Evolutionary conservation across 2,113 vertebrate genomes (phyloP).

Genomic region (Seriola rivoliana): DNA sequence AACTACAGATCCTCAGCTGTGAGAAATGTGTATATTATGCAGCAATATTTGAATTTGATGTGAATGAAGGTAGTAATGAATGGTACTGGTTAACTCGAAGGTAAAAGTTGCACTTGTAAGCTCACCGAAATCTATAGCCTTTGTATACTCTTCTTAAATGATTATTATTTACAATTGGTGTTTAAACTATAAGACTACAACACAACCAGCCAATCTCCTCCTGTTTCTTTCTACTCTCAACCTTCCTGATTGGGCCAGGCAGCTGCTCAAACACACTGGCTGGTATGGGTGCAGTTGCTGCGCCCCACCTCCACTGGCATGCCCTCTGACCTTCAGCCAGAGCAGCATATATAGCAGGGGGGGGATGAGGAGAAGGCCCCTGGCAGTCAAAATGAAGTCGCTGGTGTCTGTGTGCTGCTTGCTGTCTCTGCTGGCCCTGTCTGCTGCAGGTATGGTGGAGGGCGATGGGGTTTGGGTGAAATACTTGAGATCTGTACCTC

Average conservation of each 20-base stretch:
- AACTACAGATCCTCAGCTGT: background rate
- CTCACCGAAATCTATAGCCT: background rate
- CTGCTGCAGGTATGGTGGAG: slow-evolving; percentile 75
- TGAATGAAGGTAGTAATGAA: background rate
- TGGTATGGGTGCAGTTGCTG: slow-evolving; percentile 56
- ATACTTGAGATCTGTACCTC: background rate
- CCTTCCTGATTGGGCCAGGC: slow-evolving; percentile 55
- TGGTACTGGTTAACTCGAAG: background rate
- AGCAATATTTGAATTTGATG: background rate
- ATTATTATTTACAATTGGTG: background rate
- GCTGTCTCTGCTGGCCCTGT: slow-evolving; percentile 76
- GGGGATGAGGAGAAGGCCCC: slow-evolving; percentile 61
- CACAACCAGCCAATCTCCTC: background rate
- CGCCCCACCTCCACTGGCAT: slow-evolving; percentile 51
- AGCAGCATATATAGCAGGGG: slow-evolving; percentile 78
- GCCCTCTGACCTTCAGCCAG: slow-evolving; percentile 76
- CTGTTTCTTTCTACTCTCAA: slow-evolving; percentile 4
- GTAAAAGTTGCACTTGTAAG: background rate
- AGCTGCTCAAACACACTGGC: slow-evolving; percentile 76
- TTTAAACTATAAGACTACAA: background rate
- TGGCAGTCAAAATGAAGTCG: slow-evolving; percentile 83
- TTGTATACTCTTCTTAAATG: background rate
- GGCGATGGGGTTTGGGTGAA: background rate
- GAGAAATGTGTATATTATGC: background rate
- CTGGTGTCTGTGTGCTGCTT: slow-evolving; percentile 71